Evolutionary conservation across 2,113 vertebrate genomes (phyloP), one percentile per base, ranked within the genome.

Genomic region (Arizona elegans): DNA sequence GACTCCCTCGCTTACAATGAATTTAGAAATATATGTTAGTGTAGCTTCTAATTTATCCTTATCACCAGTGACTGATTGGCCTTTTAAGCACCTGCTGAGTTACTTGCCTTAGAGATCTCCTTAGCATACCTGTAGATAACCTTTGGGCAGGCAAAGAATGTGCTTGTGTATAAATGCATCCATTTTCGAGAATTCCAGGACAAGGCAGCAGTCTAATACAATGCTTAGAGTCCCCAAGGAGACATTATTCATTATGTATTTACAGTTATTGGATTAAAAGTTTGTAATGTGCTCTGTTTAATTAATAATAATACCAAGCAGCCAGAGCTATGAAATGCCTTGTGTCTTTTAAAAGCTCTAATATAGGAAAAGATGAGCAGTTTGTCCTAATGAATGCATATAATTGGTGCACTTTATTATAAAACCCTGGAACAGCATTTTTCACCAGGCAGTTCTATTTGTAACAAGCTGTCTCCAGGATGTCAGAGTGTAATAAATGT

Each of bases 341-440:
- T 96, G 96, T 97, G 95, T 96, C 96, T 97, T 97, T 97, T 95
- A 95, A 97, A 98, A 97, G 96, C 95, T 97, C 96, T 97, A 96
- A 97, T 97, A 97, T 96, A 96, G 95, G 96, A 96, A 97, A 97
- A 98, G 98, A 98, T 97, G 98, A 97, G 97, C 97, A 97, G 97
- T 98, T 98, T 98, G 97, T 97, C 97, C 97, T 98, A 98, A 98
- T 97, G 97, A 98, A 97, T 97, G 97, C 95, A 95, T 98, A 96
- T 98, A 98, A 98, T 98, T 98, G 98, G 97, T 97, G 94, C 96
- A 98, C 97, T 98, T 98, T 98, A 98, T 98, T 98, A 97, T 97
- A 98, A 98, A 98, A 97, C 97, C 97, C 96, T 97, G 95, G 96
- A 97, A 95, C 97, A 98, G 97, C 98, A 98, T 98, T 98, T 98